phyloP scores from a whole-genome alignment of 2,888 invertebrate species.

The Amblyjoppa fuscipennis region DNA sequence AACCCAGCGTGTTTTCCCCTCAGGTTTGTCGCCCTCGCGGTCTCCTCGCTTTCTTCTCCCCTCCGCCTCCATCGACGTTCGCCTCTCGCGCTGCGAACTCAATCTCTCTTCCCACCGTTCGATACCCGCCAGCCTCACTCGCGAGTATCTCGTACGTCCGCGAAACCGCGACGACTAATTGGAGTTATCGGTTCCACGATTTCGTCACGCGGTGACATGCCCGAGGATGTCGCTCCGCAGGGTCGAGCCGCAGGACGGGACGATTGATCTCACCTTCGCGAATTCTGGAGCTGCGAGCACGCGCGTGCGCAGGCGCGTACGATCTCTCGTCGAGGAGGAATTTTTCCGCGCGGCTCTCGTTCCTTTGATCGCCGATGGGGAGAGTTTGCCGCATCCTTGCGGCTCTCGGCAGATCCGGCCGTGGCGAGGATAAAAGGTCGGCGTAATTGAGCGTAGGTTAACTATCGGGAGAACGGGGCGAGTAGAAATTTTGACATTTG shows the following conservation, averaged over 20 bases:
- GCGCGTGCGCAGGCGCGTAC: background rate
- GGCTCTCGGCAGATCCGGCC: constrained; percentile 32
- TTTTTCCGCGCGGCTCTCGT: constrained; percentile 16
- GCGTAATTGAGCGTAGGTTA: constrained; percentile 48
- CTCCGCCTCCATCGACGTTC: constrained; percentile 36
- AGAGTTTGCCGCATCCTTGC: background rate
- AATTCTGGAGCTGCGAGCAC: background rate
- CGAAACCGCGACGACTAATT: constrained; percentile 43
- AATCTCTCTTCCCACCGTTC: background rate
- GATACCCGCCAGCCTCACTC: no score
- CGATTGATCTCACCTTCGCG: constrained; percentile 14
- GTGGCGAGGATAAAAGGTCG: constrained; percentile 32
- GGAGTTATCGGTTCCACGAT: constrained; percentile 51
- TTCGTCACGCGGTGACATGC: constrained; percentile 31
- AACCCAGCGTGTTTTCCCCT: background rate
- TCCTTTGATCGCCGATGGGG: constrained; percentile 34
- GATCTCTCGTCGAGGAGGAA: background rate
- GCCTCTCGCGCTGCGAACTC: constrained; percentile 18
- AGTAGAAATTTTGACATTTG: no score
- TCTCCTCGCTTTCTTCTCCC: constrained; percentile 5
- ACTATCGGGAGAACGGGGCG: constrained; percentile 11
- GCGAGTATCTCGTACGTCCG: constrained; percentile 19
- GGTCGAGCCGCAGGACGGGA: background rate
- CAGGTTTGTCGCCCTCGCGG: constrained; percentile 9
- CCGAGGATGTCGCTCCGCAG: background rate